Evolutionary conservation across 1,140 invertebrate species (phyloP).

Genomic region (Ephestia elutella): DNA sequence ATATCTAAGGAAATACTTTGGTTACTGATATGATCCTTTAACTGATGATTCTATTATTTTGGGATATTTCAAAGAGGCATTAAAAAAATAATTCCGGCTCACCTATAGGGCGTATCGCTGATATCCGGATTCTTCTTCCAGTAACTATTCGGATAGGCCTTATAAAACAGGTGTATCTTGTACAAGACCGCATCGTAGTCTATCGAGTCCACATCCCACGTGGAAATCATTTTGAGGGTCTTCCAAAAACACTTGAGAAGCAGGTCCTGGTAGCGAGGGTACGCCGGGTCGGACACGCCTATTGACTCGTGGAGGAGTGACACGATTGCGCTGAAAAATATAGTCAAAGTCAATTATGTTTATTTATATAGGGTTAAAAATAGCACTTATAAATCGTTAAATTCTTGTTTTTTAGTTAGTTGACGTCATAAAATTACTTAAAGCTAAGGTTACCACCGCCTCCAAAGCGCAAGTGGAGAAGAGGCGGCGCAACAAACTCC

Average conservation of each 20-base stretch:
- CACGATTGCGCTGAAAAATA: constrained; percentile 57
- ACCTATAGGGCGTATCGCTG: constrained; percentile 82
- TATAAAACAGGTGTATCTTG: constrained; percentile 90
- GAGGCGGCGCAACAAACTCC: too few species aligned
- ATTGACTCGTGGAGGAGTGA: constrained; percentile 68
- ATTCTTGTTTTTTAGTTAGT: too few species aligned
- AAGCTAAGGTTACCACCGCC: too few species aligned
- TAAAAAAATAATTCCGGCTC: constrained; percentile 6
- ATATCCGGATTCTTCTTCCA: constrained; percentile 82
- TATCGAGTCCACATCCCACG: constrained; percentile 83
- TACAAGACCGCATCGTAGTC: constrained; percentile 88
- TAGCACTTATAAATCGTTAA: too few species aligned
- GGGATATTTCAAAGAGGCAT: too few species aligned
- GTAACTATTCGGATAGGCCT: constrained; percentile 86
- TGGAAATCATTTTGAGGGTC: constrained; percentile 85
- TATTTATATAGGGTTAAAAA: too few species aligned
- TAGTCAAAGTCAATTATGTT: too few species aligned
- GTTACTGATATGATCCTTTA: too few species aligned
- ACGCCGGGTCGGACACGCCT: constrained; percentile 65
- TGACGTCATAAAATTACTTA: too few species aligned
- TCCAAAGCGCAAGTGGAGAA: too few species aligned
- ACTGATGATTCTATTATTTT: too few species aligned
- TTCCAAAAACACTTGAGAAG: constrained; percentile 94
- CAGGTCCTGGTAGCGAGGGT: constrained; percentile 83
- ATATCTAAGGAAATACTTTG: too few species aligned